Conservation (phyloP, 2,797 vertebrate genomes). For the Chelon labrosus region DNA sequence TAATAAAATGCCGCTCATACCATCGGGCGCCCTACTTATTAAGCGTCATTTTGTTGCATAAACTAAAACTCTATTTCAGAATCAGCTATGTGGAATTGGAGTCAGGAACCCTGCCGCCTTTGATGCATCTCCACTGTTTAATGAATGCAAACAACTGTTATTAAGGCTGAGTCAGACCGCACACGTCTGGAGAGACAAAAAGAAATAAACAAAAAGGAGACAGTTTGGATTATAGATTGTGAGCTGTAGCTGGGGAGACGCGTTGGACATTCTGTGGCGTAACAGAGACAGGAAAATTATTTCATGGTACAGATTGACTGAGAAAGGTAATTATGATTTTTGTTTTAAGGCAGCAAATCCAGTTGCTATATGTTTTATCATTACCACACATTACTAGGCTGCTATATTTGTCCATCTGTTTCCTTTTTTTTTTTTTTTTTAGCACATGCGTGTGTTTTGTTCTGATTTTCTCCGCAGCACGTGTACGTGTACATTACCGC, state of each 20-base stretch:
- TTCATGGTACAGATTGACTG: not conserved
- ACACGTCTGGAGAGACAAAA: conserved; percentile 27
- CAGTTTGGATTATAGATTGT: conserved; percentile 17
- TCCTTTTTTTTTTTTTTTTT: conserved; percentile 35
- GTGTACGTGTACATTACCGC: conserved; percentile 23
- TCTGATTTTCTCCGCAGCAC: conserved; percentile 22
- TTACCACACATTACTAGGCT: conserved; percentile 8
- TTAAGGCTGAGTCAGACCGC: conserved; percentile 53
- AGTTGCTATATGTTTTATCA: conserved; percentile 49
- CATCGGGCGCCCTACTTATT: not conserved
- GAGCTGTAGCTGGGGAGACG: conserved; percentile 1
- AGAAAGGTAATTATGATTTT: not conserved
- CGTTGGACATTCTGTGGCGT: too few species aligned
- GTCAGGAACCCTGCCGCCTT: not conserved
- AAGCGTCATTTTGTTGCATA: not conserved
- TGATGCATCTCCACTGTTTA: not conserved
- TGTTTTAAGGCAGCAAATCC: not conserved
- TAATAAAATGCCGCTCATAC: not conserved
- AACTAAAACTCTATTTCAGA: not conserved
- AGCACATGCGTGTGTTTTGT: conserved; percentile 32
- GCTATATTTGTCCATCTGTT: conserved; percentile 49
- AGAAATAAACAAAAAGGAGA: conserved; percentile 6
- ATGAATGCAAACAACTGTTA: conserved; percentile 20
- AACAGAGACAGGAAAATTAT: conserved; percentile 2
- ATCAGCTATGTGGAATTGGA: not conserved